Conservation (phyloP, 37 sponge, comb jelly and placozoan genomes). For the Lycopodina hypogea region DNA sequence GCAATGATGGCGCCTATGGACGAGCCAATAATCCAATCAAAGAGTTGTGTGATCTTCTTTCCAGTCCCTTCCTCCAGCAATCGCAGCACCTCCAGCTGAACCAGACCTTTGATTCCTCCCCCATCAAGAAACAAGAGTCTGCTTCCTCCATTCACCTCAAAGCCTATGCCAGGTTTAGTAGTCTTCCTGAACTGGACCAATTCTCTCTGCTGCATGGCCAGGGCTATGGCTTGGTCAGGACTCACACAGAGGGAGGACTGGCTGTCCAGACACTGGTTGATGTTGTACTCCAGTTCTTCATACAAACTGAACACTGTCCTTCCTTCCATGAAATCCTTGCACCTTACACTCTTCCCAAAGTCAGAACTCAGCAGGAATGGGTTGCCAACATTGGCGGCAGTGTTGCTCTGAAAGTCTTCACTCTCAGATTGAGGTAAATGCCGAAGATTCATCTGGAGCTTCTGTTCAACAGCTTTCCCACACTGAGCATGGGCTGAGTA, state of each 20-base stretch:
- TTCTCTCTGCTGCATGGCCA: slow-evolving; percentile 39
- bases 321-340: slow-evolving; percentile 5
- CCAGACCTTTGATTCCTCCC: slow-evolving; percentile 61
- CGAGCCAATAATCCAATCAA: slow-evolving; percentile 70
- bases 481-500: slow-evolving; percentile 11
- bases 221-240: slow-evolving; percentile 38
- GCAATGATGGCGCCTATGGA: slow-evolving; percentile 59
- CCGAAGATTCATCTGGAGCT: not conserved
- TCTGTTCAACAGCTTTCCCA: not conserved
- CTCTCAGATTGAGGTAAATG: not conserved
- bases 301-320: not conserved
- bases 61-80: slow-evolving; percentile 47
- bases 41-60: slow-evolving; percentile 50
- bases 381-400: not conserved
- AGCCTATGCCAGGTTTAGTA: not conserved
- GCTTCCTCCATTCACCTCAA: slow-evolving; percentile 34
- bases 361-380: not conserved
- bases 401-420: not conserved
- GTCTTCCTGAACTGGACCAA: slow-evolving; percentile 25
- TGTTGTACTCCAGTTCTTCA: slow-evolving; percentile 15
- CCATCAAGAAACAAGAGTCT: slow-evolving; percentile 62
- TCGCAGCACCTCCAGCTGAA: slow-evolving; percentile 43
- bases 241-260: not conserved
- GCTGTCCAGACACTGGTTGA: slow-evolving; percentile 6
- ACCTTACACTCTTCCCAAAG: not conserved